Base-by-base conservation (phyloP, 2,888 invertebrate genomes). In the Ethmia dodecea region DNA sequence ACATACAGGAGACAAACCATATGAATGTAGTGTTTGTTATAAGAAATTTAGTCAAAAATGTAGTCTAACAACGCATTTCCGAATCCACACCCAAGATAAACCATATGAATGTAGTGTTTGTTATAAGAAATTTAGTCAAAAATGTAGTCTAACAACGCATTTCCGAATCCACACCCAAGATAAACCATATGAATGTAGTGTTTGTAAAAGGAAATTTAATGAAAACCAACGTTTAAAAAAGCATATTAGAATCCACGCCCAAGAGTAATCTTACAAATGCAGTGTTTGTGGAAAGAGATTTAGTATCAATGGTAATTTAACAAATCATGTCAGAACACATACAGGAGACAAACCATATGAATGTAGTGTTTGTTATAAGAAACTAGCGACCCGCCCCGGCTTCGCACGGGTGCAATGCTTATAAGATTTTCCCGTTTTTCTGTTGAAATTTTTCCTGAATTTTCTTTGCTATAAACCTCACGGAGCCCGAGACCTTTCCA, bases 361-460 rank as follows among this genome's bases (percentile, higher is more conserved):
- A 20, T 55, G 50, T 35, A 20, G 26, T 8, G 5, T 42, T 3
- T 52, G 51, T 37, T 11, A 31, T n/a, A 33, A 34, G 10, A 16
- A 12, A 35, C 3, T 43, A 31, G 12, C 39, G 28, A 5, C 40
- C 47, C 13, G 44, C 47, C 2, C 40, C 47, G 0, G 42, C 44
- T 16, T 40, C 40, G 2, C 37, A 31, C 16, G 14, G 5, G 6
- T 30, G 33, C 13, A 22, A 13, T 8, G 8, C 28, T 1, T 34
- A 34, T 9, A 11, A 18, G 13, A n/a, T n/a, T n/a, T n/a, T n/a
- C n/a, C n/a, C n/a, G n/a, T n/a, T n/a, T n/a, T n/a, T n/a, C n/a
- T n/a, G n/a, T n/a, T n/a, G n/a, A n/a, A n/a, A n/a, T n/a, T n/a
- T n/a, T n/a, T n/a, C n/a, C n/a, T n/a, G n/a, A n/a, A n/a, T n/a